These are phyloP conservation scores for Branchipolynoe longqiensis DNA, from an alignment of 2,888 invertebrate species.

Conservation along the genomic window DNA sequence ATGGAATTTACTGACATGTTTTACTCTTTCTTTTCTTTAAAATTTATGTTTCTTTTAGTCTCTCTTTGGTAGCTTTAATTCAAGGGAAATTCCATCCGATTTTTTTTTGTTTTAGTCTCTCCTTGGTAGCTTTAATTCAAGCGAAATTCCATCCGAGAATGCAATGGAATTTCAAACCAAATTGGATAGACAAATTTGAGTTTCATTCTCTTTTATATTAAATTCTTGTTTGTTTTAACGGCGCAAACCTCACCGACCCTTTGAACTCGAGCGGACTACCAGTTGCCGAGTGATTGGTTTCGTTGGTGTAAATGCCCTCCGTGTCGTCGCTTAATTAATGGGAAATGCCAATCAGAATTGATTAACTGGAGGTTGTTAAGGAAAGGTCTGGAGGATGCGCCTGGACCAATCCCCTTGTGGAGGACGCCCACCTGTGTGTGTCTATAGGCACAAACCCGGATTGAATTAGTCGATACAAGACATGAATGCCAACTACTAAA, in stretches of 20 bases:
- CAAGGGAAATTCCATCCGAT: no score
- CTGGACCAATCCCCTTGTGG: no score
- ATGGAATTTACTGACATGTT: constrained; percentile 57
- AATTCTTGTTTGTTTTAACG: no score
- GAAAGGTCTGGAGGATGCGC: constrained; percentile 2
- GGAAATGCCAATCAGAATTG: constrained; percentile 51
- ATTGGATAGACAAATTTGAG: constrained; percentile 55
- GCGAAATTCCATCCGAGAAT: constrained; percentile 35
- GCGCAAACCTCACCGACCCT: not conserved
- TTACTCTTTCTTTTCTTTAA: constrained; percentile 53
- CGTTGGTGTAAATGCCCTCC: constrained; percentile 26
- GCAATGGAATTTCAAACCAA: constrained; percentile 55
- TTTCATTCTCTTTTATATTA: no score
- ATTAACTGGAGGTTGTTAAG: constrained; percentile 48
- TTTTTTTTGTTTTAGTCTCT: no score
- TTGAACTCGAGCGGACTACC: no score
- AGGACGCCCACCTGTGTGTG: no score
- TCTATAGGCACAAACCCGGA: no score
- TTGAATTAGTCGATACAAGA: no score
- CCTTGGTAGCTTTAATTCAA: constrained; percentile 52
- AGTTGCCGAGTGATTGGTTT: constrained; percentile 12
- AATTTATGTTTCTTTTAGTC: no score
- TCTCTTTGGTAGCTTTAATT: constrained; percentile 49
- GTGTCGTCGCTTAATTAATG: constrained; percentile 57
- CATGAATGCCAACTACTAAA: not conserved